phyloP scores from a whole-genome alignment of 1,140 invertebrate species.

The Wasmannia auropunctata region DNA sequence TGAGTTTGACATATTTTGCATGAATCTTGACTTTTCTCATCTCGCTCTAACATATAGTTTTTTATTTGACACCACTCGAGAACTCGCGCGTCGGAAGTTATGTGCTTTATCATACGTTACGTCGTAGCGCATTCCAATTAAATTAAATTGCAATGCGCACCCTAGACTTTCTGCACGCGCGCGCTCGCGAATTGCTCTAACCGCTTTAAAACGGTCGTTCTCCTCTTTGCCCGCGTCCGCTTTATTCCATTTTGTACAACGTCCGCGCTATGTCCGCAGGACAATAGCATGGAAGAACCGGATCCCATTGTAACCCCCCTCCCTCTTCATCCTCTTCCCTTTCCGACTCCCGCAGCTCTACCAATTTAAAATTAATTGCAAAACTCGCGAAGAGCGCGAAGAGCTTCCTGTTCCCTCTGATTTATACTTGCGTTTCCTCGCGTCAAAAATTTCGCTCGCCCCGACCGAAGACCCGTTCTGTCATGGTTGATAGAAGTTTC shows the following conservation, averaged over 20 bases:
- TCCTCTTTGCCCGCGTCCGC: background rate
- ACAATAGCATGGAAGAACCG: conserved; percentile 56
- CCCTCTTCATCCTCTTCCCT: background rate
- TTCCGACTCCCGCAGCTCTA: conserved; percentile 4
- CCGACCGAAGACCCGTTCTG: background rate
- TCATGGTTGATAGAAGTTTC: background rate
- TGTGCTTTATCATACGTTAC: conserved; percentile 4
- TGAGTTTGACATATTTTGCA: background rate
- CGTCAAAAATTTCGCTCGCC: conserved; percentile 42
- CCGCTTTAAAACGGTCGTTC: conserved; percentile 63
- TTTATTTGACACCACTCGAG: background rate
- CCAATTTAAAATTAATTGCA: conserved; percentile 72
- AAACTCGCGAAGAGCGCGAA: conserved; percentile 60
- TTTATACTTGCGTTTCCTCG: conserved; percentile 35
- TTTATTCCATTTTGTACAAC: conserved; percentile 63
- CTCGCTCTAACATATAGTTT: background rate
- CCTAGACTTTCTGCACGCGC: background rate
- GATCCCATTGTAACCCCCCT: conserved; percentile 39
- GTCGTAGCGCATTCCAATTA: conserved; percentile 59
- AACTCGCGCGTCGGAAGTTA: background rate
- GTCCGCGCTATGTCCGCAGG: conserved; percentile 47
- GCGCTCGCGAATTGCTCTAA: conserved; percentile 51
- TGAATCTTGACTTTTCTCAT: background rate
- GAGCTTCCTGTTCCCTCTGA: conserved; percentile 57
- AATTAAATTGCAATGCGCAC: conserved; percentile 56